These are phyloP conservation scores for Abrostola triplasia DNA, from an alignment of 2,888 invertebrate genomes.

Conservation along the genomic window DNA sequence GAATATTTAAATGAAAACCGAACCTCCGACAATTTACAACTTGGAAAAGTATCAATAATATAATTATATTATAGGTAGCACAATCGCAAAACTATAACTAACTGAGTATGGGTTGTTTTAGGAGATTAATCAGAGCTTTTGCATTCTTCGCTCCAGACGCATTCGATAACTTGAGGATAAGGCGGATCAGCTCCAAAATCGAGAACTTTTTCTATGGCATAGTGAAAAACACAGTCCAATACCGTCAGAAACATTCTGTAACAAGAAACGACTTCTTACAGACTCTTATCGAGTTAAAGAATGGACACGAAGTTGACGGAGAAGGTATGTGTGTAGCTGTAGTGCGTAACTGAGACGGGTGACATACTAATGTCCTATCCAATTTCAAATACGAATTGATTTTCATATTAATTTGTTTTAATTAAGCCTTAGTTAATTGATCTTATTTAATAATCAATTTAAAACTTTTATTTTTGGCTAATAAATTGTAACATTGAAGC, in stretches of 20 bases:
- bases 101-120: conserved; percentile 57
- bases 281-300: conserved; percentile 85
- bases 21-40: not conserved
- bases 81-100: not conserved
- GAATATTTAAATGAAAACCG: too few relatives aligned
- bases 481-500: too few relatives aligned
- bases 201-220: conserved; percentile 78
- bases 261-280: conserved; percentile 87
- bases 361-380: too few relatives aligned
- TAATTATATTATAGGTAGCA: too few relatives aligned
- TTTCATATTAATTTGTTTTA: too few relatives aligned
- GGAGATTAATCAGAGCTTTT: conserved; percentile 78
- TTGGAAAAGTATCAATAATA: not conserved
- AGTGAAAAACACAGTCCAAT: conserved; percentile 77
- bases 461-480: too few relatives aligned
- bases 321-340: conserved; percentile 67
- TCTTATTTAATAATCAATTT: too few relatives aligned
- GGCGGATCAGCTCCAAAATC: conserved; percentile 74
- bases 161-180: conserved; percentile 76
- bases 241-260: conserved; percentile 71
- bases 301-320: conserved; percentile 66
- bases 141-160: conserved; percentile 80
- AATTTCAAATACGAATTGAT: too few relatives aligned
- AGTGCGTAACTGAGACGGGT: too few relatives aligned
- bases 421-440: too few relatives aligned